These are phyloP conservation scores for Oreortyx pictus DNA, from an alignment of 2,797 vertebrate species.

Conservation along the genomic window DNA sequence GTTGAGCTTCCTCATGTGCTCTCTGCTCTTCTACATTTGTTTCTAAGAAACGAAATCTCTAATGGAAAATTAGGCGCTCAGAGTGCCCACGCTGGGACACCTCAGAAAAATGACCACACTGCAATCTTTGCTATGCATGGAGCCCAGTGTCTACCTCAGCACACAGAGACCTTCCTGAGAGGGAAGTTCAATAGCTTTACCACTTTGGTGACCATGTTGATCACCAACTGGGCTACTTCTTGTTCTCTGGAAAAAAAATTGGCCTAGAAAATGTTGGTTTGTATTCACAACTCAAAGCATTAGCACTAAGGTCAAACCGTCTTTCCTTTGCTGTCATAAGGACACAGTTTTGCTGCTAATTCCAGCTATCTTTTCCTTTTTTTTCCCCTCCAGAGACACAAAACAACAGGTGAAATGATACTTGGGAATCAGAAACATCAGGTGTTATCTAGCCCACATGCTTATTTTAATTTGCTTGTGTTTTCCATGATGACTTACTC, in stretches of 20 bases:
- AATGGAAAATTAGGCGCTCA: not conserved
- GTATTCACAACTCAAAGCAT: not conserved
- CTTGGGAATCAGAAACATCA: not conserved
- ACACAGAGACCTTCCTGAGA: not conserved
- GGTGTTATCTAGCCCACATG: not conserved
- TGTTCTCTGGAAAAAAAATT: not conserved
- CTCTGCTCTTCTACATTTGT: not conserved
- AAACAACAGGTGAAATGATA: not conserved
- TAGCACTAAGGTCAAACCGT: not conserved
- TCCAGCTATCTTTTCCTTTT: not conserved
- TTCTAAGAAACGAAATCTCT: not conserved
- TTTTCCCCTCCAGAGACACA: not conserved
- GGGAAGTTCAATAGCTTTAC: not conserved
- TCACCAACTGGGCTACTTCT: not conserved
- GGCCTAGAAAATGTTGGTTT: not conserved
- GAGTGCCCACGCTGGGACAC: not conserved
- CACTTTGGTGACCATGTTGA: rapidly evolving
- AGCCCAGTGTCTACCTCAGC: not conserved
- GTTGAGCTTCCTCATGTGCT: not conserved
- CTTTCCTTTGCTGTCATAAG: not conserved
- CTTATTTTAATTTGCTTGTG: not conserved
- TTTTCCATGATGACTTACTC: not conserved
- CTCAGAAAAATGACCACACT: rapidly evolving
- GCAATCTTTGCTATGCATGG: rapidly evolving
- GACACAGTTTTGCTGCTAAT: not conserved